These are phyloP conservation scores for Rhynchotus rufescens DNA, from an alignment of 2,797 vertebrate genomes.

Conservation along the genomic window DNA sequence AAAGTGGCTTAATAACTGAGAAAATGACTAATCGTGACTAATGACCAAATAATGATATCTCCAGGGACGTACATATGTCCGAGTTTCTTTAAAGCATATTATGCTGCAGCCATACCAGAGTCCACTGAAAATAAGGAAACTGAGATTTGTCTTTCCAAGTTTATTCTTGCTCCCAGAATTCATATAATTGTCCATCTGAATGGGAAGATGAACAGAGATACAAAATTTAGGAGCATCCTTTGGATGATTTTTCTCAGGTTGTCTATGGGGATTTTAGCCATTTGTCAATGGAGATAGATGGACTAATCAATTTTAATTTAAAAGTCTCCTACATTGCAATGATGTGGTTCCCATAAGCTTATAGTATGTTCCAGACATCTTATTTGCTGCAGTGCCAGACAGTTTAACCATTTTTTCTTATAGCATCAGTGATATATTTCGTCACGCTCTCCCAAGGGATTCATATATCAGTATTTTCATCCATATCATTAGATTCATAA, in stretches of 20 bases:
- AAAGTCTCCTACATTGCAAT: neutral
- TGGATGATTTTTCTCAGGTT: neutral
- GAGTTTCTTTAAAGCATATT: neutral
- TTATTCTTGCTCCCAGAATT: neutral
- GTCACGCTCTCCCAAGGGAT: neutral
- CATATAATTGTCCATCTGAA: neutral
- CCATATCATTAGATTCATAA: neutral
- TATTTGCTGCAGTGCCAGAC: constrained; percentile 19
- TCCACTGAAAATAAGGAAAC: neutral
- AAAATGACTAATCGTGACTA: constrained; percentile 54
- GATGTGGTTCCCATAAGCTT: neutral
- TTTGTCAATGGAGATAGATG: constrained; percentile 39
- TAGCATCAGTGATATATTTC: neutral
- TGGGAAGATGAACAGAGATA: neutral
- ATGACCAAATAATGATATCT: neutral
- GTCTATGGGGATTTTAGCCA: neutral
- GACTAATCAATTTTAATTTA: constrained; percentile 57
- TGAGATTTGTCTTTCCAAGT: neutral
- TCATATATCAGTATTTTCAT: neutral
- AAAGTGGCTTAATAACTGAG: constrained; percentile 16
- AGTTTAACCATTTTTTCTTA: neutral
- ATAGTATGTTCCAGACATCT: constrained; percentile 3
- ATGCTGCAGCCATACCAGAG: neutral
- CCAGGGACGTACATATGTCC: neutral
- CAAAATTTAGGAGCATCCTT: constrained; percentile 13